Base-by-base conservation (phyloP, 2,888 invertebrate species). In the Euspilapteryx auroguttella region DNA sequence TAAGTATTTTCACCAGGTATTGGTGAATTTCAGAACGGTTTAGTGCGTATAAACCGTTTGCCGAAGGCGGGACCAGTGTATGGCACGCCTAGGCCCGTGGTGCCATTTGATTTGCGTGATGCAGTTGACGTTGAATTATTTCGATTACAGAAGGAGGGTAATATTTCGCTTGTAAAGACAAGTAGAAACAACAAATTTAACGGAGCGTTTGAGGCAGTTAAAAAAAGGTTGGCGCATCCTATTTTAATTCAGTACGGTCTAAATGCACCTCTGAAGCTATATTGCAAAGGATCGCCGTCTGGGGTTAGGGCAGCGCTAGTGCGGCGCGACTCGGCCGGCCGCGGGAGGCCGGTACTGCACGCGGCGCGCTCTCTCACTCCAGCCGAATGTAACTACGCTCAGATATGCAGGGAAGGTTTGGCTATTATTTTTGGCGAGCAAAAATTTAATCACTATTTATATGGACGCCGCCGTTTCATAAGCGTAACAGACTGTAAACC, bases 201-300 rank as follows among this genome's bases (percentile, higher is more conserved):
- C 1, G 5, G 8, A 2, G 36, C 36, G 2, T 40, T 42, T 26
- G 9, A 7, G 6, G 15, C 34, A 9, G 28, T 38, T 12, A 44
- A 42, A 31, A 5, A 25, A 1, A 23, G 32, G 3, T 25, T 22
- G 4, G 32, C 36, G 14, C 27, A 28, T 1, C 27, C 30, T 6
- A 37, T 38, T 1, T 24, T 40, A 7, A 34, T 36, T 2, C 38
- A 41, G 25, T 42, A 39, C 21, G 35, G 40, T 20, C 36, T 34
- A 2, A 29, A 25, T n/a, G 25, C 24, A 10, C 28, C 30, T 14
- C 27, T 36, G 22, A 28, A 34, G 28, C 15, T 38, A 12, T 24
- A 31, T 6, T 35, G 34, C 9, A 35, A 37, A 24, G 36, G 36
- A 21, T 32, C 37, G 23, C 29, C 37, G 3, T 33, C 34, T 28